Evolutionary conservation across 2,113 vertebrate species (phyloP), one percentile per base, ranked within the genome.

Genomic region (Tapirus terrestris): DNA sequence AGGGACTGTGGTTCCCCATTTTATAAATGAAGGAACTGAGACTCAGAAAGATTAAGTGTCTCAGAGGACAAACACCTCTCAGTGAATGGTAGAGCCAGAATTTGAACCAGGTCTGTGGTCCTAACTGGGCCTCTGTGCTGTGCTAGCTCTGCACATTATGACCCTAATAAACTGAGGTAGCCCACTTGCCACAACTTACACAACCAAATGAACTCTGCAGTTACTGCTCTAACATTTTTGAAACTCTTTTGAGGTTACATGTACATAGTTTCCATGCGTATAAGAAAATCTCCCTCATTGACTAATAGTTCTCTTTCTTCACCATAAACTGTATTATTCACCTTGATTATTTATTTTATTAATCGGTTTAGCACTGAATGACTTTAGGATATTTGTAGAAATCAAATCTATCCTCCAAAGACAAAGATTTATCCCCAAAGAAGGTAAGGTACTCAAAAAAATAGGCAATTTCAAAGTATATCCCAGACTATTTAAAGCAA

Each of bases 381-480:
- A 89, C 73, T 81, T 39, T 6, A 68, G 7, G 31, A 20, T 45
- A 23, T 81, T 77, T 89, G 20, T n/a, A 97, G 93, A 86, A 93
- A 80, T 83, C 65, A 72, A 6, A 76, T 89, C 27, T 48, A 33
- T 10, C 45, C 45, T 94, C 73, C 27, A 94, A 70, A 48, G 51
- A 75, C 75, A 63, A 73, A 70, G 61, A 36, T 72, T 77, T 89
- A 39, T 82, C 68, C 29, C 39, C 8, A 63, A 0, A 48, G 27
- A 96, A 77, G 53, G 3, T 63, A 96, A 77, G 53, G 3, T 63
- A 29, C 48, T 91, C 68, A 94, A 80, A 95, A 84, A 39, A 96
- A 61, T 11, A 75, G 27, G 53, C 10, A 82, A 36, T 29, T 85
- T 96, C 31, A 81, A 27, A 81, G 14, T 53, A 16, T 53, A 16